Base-by-base conservation (phyloP, 2,888 invertebrate genomes). In the Catocala sponsa region DNA sequence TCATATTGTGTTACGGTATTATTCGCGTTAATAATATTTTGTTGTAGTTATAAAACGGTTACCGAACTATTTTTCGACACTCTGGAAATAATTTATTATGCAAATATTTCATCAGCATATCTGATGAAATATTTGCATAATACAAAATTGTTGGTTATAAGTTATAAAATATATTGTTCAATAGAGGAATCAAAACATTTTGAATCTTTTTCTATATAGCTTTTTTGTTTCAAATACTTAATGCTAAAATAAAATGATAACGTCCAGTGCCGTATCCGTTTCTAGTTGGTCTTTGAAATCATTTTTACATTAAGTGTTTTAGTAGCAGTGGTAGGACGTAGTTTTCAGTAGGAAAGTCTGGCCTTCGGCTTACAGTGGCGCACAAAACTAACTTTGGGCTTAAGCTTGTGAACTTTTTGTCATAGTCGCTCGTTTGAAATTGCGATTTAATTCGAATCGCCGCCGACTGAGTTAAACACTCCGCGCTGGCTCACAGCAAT, bases 341-440 rank as follows among this genome's bases (percentile, higher is more conserved):
- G 69, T 75, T 81, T 66, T 71, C 59, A 54, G 63, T 55, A 62
- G 60, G 58, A 72, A 76, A 83, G 79, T 80, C 79, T 79, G 75
- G 74, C 76, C 76, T 75, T 76, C 76, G 57, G 78, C 70, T 78
- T 76, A 79, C 79, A 79, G 76, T 71, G 73, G 70, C 76, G 72
- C 65, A 70, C 78, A 72, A 78, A 82, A 85, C 82, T 76, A 86
- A 88, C 85, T 89, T 84, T 75, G 70, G 66, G 67, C 77, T 78
- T 81, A 81, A 78, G 80, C 85, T 83, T 76, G 75, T 74, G 73
- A 86, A 87, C 84, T 89, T 89, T 86, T 88, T 87, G 87, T 83
- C 80, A 80, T 75, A 64, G 76, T 77, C 61, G 73, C 75, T 73
- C 68, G 79, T 77, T 80, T 76, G 70, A 80, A 86, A 86, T 83